Percentiles rank a stretch among this genome's conserved stretches.
These are phyloP conservation scores for Dunckerocampus dactyliophorus DNA, from an alignment of 2,113 vertebrate species.

Conservation along the genomic window DNA sequence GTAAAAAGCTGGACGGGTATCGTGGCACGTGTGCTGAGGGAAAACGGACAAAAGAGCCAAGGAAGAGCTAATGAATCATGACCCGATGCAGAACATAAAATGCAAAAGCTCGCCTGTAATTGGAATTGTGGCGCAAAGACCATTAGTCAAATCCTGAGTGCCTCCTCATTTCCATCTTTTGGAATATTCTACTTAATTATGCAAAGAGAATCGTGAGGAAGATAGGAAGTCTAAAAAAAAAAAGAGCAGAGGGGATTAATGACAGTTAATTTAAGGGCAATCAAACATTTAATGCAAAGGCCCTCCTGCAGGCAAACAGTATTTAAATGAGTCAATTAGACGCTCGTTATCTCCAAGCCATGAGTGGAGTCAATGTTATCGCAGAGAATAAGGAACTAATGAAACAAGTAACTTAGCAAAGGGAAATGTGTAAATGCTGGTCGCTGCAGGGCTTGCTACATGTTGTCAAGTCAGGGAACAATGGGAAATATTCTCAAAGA, in stretches of 20 bases:
- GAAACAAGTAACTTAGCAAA: constrained; percentile 76
- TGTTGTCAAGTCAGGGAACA: constrained; percentile 67
- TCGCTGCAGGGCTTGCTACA: constrained; percentile 64
- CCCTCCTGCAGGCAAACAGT: constrained; percentile 95
- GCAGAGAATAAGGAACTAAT: constrained; percentile 77
- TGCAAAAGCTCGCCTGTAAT: constrained; percentile 85
- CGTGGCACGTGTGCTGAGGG: constrained; percentile 5
- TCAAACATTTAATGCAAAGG: constrained; percentile 98
- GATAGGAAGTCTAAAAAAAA: constrained; percentile 73
- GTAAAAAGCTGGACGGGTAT: background rate
- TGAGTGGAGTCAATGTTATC: constrained; percentile 78
- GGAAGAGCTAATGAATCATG: constrained; percentile 45
- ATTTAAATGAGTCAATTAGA: constrained; percentile 99
- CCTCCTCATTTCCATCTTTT: constrained; percentile 98
- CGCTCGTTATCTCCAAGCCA: constrained; percentile 92
- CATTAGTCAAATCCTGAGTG: constrained; percentile 88
- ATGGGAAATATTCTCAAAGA: constrained; percentile 66
- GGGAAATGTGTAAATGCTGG: constrained; percentile 64
- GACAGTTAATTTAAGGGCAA: constrained; percentile 98
- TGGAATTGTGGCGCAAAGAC: constrained; percentile 91
- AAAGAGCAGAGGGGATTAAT: constrained; percentile 98
- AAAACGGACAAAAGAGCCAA: constrained; percentile 40
- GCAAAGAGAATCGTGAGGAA: constrained; percentile 64
- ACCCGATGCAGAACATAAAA: constrained; percentile 59
- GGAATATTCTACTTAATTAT: constrained; percentile 98